Evolutionary conservation across 2,113 vertebrate species (phyloP).

Genomic region (Coracopsis vasa): DNA sequence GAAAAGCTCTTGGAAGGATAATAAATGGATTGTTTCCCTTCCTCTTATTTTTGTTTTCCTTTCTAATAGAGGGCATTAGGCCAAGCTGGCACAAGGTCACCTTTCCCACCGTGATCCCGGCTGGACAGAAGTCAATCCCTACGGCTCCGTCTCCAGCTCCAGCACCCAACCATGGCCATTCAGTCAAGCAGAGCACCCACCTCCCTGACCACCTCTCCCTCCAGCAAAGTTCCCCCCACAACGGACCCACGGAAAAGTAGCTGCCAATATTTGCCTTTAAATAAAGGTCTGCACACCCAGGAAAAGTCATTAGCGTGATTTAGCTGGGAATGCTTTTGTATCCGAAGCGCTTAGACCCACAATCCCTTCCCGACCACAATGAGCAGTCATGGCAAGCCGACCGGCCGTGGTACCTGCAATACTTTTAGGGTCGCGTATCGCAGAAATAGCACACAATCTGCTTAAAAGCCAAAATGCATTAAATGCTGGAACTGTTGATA

Average conservation of each 20-base stretch:
- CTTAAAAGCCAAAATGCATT: conserved; percentile 57
- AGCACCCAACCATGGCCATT: not conserved
- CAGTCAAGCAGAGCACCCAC: not conserved
- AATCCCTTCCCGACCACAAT: conserved; percentile 39
- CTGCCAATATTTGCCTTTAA: not conserved
- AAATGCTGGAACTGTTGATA: conserved; percentile 16
- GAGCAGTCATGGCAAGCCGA: not conserved
- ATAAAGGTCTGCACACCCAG: not conserved
- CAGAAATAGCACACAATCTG: conserved; percentile 13
- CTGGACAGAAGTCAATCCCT: conserved; percentile 24
- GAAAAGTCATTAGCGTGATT: conserved; percentile 9
- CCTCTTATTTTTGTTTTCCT: not conserved
- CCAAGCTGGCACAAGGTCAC: conserved; percentile 71
- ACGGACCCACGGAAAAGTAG: not conserved
- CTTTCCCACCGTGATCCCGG: conserved; percentile 49
- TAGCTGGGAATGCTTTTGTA: not conserved
- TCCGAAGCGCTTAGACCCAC: not conserved
- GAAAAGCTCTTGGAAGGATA: not conserved
- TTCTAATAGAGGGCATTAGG: not conserved
- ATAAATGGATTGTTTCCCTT: not conserved
- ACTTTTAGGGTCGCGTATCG: conserved; percentile 18
- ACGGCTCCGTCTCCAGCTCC: not conserved
- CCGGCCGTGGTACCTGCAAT: conserved; percentile 17
- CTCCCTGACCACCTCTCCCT: not conserved
- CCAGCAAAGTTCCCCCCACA: not conserved